Evolutionary conservation across 2,888 invertebrate species (phyloP).

Genomic region (Caenorhabditis sp.): DNA sequence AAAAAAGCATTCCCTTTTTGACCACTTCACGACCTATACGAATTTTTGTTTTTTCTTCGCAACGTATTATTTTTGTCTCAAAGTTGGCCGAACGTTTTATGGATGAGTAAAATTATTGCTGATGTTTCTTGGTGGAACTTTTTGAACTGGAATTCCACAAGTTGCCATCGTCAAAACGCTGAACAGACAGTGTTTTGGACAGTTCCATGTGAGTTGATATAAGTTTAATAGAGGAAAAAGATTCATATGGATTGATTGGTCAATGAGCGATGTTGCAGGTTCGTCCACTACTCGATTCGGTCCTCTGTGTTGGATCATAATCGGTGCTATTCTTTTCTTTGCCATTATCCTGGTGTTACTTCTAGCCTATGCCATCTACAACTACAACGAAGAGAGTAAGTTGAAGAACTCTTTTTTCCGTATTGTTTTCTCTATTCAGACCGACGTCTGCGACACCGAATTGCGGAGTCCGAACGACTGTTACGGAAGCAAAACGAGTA

Average conservation of each 20-base stretch:
- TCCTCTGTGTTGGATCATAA: slow-evolving; percentile 73
- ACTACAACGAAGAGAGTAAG: slow-evolving; percentile 73
- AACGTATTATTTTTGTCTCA: not conserved
- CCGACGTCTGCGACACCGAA: slow-evolving; percentile 55
- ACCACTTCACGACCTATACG: slow-evolving; percentile 57
- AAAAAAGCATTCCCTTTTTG: slow-evolving; percentile 43
- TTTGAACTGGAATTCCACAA: slow-evolving; percentile 80
- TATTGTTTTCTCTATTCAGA: too few species aligned
- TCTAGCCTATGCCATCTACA: slow-evolving; percentile 67
- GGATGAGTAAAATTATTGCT: slow-evolving; percentile 71
- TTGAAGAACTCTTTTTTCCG: too few species aligned
- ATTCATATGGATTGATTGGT: not conserved
- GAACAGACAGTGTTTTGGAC: slow-evolving; percentile 80
- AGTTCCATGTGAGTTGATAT: slow-evolving; percentile 72
- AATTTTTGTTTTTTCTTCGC: slow-evolving; percentile 10
- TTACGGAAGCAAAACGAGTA: slow-evolving; percentile 75
- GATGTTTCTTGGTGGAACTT: slow-evolving; percentile 82
- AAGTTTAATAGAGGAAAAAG: not conserved
- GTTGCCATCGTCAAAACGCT: slow-evolving; percentile 76
- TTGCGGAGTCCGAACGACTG: slow-evolving; percentile 61
- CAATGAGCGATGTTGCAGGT: slow-evolving; percentile 63
- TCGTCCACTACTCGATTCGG: slow-evolving; percentile 65
- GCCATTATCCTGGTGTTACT: slow-evolving; percentile 57
- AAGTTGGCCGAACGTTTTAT: slow-evolving; percentile 21
- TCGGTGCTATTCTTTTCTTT: slow-evolving; percentile 61